Base-by-base conservation (phyloP, 2,888 invertebrate genomes). In the Cinara cedri region DNA sequence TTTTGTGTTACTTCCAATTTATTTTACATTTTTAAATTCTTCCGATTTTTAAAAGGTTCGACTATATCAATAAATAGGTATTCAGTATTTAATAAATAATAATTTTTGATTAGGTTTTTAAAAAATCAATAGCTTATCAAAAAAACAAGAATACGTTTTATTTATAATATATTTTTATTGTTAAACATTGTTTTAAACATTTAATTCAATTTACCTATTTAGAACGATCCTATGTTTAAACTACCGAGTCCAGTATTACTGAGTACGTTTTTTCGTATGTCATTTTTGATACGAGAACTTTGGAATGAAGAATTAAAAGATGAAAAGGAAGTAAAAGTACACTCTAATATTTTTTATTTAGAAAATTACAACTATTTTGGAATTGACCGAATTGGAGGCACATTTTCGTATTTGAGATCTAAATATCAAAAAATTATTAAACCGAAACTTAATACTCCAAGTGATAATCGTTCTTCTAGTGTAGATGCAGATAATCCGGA, bases 331-430 rank as follows among this genome's bases (percentile, higher is more conserved):
- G 11, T 49, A 11, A 55, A n/a, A 70, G 42, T 70, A 16, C 34
- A 70, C 13, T 21, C 42, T n/a, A 51, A 70, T 70, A 60, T 78
- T 24, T 78, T 78, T 70, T 78, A 78, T 78, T 57, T 42, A 13
- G 60, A 78, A 3, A 19, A 51, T 3, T 78, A 49, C 9, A 70
- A 78, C n/a, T 78, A 21, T 51, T 60, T 68, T 42, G 78, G 70
- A 21, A 70, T 60, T 0, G 60, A 78, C 11, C 44, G 78, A 51
- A 19, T 78, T 51, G 78, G 78, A 11, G 78, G 78, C 11, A 24
- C 60, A 42, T 78, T 70, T 51, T 51, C 60, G 1, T 51, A 62
- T 21, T 60, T 78, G 57, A 78, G 34, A 70, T 11, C 26, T 9
- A 78, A 24, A 42, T 51, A 78, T 34, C 13, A 19, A 1, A 19